These are phyloP conservation scores for Tetrax tetrax DNA, from an alignment of 2,113 vertebrate genomes.

Conservation along the genomic window DNA sequence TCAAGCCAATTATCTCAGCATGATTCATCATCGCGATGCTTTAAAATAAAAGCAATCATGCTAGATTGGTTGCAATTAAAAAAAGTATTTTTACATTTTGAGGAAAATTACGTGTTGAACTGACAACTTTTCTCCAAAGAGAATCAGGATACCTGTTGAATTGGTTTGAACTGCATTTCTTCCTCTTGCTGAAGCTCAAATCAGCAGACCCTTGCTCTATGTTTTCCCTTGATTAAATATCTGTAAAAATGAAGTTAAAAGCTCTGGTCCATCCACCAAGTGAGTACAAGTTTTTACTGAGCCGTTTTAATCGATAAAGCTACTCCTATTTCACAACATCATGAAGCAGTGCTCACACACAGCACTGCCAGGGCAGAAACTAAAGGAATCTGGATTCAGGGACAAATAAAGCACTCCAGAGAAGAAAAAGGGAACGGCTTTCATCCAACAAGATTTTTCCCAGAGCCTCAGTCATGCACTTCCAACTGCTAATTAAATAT, in stretches of 20 bases:
- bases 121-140: neutral
- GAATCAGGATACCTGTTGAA: neutral
- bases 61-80: slow-evolving; percentile 25
- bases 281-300: neutral
- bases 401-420: neutral
- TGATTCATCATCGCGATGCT: slow-evolving; percentile 23
- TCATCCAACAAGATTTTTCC: neutral
- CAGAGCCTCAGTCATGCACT: neutral
- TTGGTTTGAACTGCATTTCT: neutral
- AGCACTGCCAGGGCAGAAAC: no score
- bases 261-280: neutral
- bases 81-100: slow-evolving; percentile 48
- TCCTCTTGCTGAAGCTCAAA: neutral
- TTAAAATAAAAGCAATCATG: slow-evolving; percentile 65
- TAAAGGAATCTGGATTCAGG: neutral
- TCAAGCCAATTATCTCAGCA: slow-evolving; percentile 28
- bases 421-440: neutral
- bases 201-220: fast-evolving
- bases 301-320: neutral
- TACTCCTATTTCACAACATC: neutral
- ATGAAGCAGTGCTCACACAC: neutral
- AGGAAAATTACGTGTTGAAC: neutral
- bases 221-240: neutral
- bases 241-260: neutral
- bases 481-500: neutral